A percentile compares a stretch with the other conserved stretches of the same genome.
These are phyloP conservation scores for Bombyx mori DNA, from an alignment of 1,140 invertebrate species.

Conservation along the genomic window DNA sequence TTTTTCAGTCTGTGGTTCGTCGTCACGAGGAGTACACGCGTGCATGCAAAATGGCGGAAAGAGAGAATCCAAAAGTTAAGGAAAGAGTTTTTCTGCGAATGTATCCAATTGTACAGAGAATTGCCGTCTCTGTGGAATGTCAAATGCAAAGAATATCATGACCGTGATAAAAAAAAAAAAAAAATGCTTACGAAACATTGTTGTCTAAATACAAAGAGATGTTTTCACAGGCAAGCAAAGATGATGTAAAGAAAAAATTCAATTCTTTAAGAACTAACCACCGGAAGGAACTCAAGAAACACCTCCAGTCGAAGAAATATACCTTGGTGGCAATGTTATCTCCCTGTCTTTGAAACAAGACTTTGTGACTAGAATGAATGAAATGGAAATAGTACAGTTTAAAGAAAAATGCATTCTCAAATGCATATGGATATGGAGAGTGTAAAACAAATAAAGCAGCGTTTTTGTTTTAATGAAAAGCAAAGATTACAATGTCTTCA, in stretches of 20 bases:
- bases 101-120: too few species aligned
- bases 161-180: constrained; percentile 19
- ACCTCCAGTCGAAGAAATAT: too few species aligned
- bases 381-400: constrained; percentile 5
- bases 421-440: neutral
- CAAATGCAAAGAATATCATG: constrained; percentile 20
- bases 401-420: constrained; percentile 5
- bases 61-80: too few species aligned
- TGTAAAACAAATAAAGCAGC: neutral
- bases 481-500: constrained; percentile 4
- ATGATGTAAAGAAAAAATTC: constrained; percentile 21
- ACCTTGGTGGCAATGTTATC: too few species aligned
- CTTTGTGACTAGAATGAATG: constrained; percentile 1
- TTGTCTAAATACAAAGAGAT: constrained; percentile 16
- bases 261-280: constrained; percentile 20
- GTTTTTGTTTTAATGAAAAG: constrained; percentile 4
- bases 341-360: neutral
- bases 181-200: constrained; percentile 15
- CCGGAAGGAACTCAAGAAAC: constrained; percentile 18
- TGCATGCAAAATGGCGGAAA: too few species aligned
- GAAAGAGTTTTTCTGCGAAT: too few species aligned
- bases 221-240: constrained; percentile 18
- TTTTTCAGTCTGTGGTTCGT: too few species aligned
- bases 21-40: too few species aligned
- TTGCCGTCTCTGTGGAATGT: constrained; percentile 16